Evolutionary conservation across 2,888 invertebrate species (phyloP), one percentile per base, ranked within the genome.

Genomic region (Sclerodermus sp.): DNA sequence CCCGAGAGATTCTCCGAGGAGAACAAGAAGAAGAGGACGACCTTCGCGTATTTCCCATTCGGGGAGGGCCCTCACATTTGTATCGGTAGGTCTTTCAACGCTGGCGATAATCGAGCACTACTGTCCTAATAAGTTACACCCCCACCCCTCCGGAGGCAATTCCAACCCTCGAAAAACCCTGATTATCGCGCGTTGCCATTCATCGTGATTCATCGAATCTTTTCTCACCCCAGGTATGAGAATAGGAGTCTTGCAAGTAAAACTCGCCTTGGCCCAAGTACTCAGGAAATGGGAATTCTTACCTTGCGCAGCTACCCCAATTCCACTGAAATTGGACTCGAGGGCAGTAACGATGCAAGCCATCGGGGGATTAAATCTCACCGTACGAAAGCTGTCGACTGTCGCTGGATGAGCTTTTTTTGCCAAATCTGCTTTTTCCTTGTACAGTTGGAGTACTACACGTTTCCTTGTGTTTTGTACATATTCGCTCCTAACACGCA

Each of bases 1-100:
- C 81, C 81, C 0, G 76, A 79, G 34, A 62, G 79, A 47, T 80
- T 80, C 57, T 66, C 54, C 5, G 65, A 67, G 0, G 74, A 76
- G 39, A 73, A 71, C 12, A 78, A 77, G 51, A 62, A 56, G 4
- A 53, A 58, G 1, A 64, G 70, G 10, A 64, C 60, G 10, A 29
- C 67, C 12, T 71, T 54, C 41, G 59, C 58, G 4, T 78, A 70
- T 47, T 54, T 77, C 41, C 76, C 77, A 0, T 78, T 78, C 23
- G 77, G 78, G 1, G 76, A 73, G 1, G 77, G 78, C 8, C 78
- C 76, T 3, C 70, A 67, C n/a, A 23, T 51, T 8, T 78, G 77
- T 23, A 75, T 78, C 10, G 78, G 77, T 77, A 52, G 44, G 51
- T 40, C 30, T 6, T 10, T 44, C 36, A 13, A 37, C 15, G 8